Conservation (phyloP, 1,140 invertebrate species). For the Drosophila erecta region DNA sequence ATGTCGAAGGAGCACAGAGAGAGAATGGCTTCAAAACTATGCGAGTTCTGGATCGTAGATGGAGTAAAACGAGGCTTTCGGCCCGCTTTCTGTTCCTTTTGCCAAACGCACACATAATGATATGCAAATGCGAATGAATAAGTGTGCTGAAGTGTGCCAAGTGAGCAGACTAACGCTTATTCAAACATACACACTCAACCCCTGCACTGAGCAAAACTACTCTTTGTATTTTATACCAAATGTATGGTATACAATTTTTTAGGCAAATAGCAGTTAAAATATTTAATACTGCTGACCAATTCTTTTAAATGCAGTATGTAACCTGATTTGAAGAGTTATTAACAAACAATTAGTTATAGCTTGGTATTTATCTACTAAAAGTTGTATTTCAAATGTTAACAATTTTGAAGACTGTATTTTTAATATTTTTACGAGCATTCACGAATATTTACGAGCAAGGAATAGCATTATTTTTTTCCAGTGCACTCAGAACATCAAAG, state of each 20-base stretch:
- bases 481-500: slow-evolving; percentile 63
- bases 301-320: too few species aligned
- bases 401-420: background rate
- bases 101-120: slow-evolving; percentile 65
- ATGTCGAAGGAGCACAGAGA: background rate
- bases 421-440: too few species aligned
- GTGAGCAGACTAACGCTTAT: slow-evolving; percentile 38
- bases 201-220: background rate
- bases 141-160: slow-evolving; percentile 70
- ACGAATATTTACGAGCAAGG: too few species aligned
- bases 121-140: slow-evolving; percentile 80
- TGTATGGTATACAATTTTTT: too few species aligned
- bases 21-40: slow-evolving; percentile 46
- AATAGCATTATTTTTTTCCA: slow-evolving; percentile 4
- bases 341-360: too few species aligned
- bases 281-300: too few species aligned
- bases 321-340: too few species aligned
- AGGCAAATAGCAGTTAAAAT: too few species aligned
- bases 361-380: too few species aligned
- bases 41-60: slow-evolving; percentile 21
- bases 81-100: slow-evolving; percentile 30
- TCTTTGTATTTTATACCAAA: background rate
- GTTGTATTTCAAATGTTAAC: too few species aligned
- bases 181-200: slow-evolving; percentile 19
- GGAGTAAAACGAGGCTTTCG: slow-evolving; percentile 47